Conservation (phyloP, 2,888 invertebrate genomes). For the Panopea generosa region DNA sequence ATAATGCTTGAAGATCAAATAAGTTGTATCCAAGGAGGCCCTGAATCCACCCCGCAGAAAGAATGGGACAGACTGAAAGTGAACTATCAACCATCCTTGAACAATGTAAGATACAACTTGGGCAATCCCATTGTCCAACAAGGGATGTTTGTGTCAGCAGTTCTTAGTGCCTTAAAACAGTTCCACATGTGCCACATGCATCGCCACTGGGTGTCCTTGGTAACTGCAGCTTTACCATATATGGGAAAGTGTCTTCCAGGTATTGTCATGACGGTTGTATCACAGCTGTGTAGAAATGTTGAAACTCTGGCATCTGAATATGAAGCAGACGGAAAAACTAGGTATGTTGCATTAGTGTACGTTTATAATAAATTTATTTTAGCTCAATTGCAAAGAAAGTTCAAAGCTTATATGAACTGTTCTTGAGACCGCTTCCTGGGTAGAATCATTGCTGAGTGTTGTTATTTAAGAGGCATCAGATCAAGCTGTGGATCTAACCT, state of each 20-base stretch:
- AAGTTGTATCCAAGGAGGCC: constrained; percentile 78
- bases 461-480: too few species aligned
- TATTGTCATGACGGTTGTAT: constrained; percentile 91
- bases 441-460: too few species aligned
- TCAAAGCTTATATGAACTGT: too few species aligned
- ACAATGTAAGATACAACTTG: constrained; percentile 75
- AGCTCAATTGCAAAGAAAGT: too few species aligned
- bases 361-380: neutral
- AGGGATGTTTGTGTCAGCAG: constrained; percentile 92
- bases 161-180: constrained; percentile 91
- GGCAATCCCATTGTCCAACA: constrained; percentile 88
- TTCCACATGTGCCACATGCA: constrained; percentile 91
- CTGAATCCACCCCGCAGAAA: constrained; percentile 82
- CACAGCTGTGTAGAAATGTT: constrained; percentile 92
- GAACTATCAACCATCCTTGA: constrained; percentile 77
- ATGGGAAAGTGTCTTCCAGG: constrained; percentile 91
- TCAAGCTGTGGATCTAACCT: too few species aligned
- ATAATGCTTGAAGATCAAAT: constrained; percentile 92
- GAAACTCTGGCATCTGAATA: constrained; percentile 88
- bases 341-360: constrained; percentile 39
- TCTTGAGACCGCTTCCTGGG: too few species aligned
- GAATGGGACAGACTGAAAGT: constrained; percentile 78
- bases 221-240: constrained; percentile 92
- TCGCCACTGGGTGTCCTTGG: constrained; percentile 93
- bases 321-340: constrained; percentile 60